Conservation (phyloP, 2,113 vertebrate genomes). For the Pantherophis guttatus region DNA sequence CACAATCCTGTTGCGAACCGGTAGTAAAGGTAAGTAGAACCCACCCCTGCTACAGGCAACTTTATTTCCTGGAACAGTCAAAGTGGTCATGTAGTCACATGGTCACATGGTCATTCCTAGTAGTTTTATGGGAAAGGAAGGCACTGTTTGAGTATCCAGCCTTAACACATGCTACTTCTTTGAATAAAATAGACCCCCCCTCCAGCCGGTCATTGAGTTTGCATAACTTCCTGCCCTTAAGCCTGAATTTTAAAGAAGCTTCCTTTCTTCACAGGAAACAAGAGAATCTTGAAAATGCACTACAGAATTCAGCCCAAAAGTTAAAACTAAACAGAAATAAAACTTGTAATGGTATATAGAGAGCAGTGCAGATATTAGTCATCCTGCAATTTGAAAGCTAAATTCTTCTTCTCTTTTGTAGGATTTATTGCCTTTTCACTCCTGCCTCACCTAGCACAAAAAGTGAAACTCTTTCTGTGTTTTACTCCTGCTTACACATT, state of each 20-base stretch:
- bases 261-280: background rate
- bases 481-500: background rate
- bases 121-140: background rate
- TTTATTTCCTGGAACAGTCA: background rate
- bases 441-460: background rate
- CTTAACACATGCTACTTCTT: background rate
- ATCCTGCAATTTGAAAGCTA: background rate
- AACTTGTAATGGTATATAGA: background rate
- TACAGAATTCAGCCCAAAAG: background rate
- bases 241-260: background rate
- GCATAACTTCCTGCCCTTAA: background rate
- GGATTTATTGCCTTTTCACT: background rate
- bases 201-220: background rate
- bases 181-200: background rate
- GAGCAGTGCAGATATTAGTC: background rate
- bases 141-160: background rate
- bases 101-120: background rate
- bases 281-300: background rate
- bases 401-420: background rate
- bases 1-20: no score
- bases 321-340: background rate
- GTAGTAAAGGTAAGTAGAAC: no score
- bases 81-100: background rate
- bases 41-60: background rate
- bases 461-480: background rate